Evolutionary conservation across 2,113 vertebrate species (phyloP).

Genomic region (Bubo blakistoni): DNA sequence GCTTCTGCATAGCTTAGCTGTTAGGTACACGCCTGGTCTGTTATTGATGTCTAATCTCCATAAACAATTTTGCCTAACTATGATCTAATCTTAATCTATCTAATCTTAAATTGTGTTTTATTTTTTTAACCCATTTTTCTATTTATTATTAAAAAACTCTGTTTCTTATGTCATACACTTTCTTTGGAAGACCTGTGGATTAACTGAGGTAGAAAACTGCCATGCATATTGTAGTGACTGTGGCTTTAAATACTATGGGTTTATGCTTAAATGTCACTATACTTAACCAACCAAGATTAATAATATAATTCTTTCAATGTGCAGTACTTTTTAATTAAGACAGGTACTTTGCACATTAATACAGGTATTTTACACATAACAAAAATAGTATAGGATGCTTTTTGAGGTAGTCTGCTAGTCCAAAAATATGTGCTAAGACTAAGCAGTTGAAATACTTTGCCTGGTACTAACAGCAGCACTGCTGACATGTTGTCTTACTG

Average conservation of each 20-base stretch:
- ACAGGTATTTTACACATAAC: background rate
- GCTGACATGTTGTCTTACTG: background rate
- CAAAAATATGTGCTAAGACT: background rate
- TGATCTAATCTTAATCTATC: background rate
- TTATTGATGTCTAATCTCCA: background rate
- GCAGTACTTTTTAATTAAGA: background rate
- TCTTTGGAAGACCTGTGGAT: background rate
- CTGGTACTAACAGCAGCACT: background rate
- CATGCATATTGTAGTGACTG: background rate
- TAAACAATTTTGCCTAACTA: background rate
- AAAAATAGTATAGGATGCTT: background rate
- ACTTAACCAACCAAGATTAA: background rate
- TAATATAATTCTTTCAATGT: background rate
- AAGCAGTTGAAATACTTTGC: background rate
- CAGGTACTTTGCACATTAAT: background rate
- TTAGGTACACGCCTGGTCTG: background rate
- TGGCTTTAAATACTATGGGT: background rate
- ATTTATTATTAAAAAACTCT: background rate
- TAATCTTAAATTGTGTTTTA: background rate
- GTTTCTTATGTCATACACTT: background rate
- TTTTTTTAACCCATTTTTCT: background rate
- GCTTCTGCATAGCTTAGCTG: background rate
- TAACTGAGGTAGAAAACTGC: background rate
- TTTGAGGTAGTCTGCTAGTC: background rate
- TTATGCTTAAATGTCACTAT: background rate